Percentiles rank a stretch among this genome's conserved stretches.
These are phyloP conservation scores for Lacanobia oleracea DNA, from an alignment of 2,888 invertebrate species.

Conservation along the genomic window DNA sequence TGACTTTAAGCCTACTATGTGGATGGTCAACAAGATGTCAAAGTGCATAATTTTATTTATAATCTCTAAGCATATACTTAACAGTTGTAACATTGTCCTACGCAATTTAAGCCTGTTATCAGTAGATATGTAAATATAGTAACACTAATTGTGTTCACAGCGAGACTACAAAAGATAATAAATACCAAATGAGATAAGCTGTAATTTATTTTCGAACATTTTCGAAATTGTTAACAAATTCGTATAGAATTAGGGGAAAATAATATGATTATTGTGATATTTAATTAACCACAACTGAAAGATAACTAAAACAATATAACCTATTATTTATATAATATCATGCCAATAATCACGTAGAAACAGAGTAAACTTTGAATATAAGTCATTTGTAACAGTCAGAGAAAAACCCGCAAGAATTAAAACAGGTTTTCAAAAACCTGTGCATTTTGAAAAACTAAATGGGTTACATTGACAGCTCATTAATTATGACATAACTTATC, in stretches of 20 bases:
- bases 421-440: not conserved
- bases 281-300: slow-evolving; percentile 46
- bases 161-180: slow-evolving; percentile 8
- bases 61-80: slow-evolving; percentile 8
- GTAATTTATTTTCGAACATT: slow-evolving; percentile 17
- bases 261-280: slow-evolving; percentile 12
- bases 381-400: slow-evolving; percentile 1
- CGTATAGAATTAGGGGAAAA: slow-evolving; percentile 27
- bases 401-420: slow-evolving; percentile 25
- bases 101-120: slow-evolving; percentile 24
- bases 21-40: slow-evolving; percentile 28
- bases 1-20: slow-evolving; percentile 24
- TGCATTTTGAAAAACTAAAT: not conserved
- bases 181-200: slow-evolving; percentile 21
- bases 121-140: slow-evolving; percentile 17
- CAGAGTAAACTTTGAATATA: not conserved
- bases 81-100: not conserved
- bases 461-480: not conserved
- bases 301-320: slow-evolving; percentile 5
- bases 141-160: slow-evolving; percentile 29
- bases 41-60: slow-evolving; percentile 13
- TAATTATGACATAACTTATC: not conserved
- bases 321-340: not conserved
- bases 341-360: slow-evolving; percentile 12
- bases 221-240: slow-evolving; percentile 22